A percentile compares a stretch with the other conserved stretches of the same genome.
Conservation (phyloP, 2,113 vertebrate species). For the Thalassoma bifasciatum region DNA sequence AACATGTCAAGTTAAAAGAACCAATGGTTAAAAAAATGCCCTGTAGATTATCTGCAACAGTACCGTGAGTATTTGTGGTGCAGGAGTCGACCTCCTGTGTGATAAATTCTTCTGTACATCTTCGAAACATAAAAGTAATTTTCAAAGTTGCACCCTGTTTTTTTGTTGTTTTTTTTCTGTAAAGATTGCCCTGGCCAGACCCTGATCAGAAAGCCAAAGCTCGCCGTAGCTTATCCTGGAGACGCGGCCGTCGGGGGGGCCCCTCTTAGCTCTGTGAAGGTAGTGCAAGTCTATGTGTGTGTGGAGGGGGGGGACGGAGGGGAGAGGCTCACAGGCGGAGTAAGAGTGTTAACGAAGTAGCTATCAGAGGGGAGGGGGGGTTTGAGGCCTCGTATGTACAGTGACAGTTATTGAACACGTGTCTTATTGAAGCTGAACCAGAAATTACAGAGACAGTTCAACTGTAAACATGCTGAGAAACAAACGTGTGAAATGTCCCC, state of each 20-base stretch:
- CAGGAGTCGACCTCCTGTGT: conserved; percentile 21
- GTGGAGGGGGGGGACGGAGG: not conserved
- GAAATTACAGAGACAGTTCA: conserved; percentile 14
- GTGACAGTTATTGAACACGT: not conserved
- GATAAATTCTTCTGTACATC: conserved; percentile 36
- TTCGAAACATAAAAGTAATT: conserved; percentile 51
- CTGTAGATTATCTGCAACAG: conserved; percentile 72
- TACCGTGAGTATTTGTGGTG: conserved; percentile 44
- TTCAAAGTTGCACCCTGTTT: conserved; percentile 80
- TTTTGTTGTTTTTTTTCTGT: too few relatives aligned
- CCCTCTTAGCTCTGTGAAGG: conserved; percentile 50
- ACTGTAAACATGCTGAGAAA: not conserved
- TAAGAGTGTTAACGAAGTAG: conserved; percentile 61
- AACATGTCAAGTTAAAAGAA: conserved; percentile 33
- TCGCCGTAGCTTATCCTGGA: conserved; percentile 65
- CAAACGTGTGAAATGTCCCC: not conserved
- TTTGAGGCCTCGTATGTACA: conserved; percentile 26
- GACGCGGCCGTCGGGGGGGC: conserved; percentile 60
- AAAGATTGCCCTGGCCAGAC: conserved; percentile 71
- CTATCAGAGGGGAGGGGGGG: conserved; percentile 14
- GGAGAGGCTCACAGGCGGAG: conserved; percentile 33
- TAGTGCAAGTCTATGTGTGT: conserved; percentile 46
- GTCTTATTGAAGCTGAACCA: conserved; percentile 10
- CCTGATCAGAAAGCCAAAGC: conserved; percentile 74
- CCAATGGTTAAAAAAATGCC: conserved; percentile 69